These are phyloP conservation scores for Caenorhabditis virilis DNA, from an alignment of 2,888 invertebrate species.

Conservation along the genomic window DNA sequence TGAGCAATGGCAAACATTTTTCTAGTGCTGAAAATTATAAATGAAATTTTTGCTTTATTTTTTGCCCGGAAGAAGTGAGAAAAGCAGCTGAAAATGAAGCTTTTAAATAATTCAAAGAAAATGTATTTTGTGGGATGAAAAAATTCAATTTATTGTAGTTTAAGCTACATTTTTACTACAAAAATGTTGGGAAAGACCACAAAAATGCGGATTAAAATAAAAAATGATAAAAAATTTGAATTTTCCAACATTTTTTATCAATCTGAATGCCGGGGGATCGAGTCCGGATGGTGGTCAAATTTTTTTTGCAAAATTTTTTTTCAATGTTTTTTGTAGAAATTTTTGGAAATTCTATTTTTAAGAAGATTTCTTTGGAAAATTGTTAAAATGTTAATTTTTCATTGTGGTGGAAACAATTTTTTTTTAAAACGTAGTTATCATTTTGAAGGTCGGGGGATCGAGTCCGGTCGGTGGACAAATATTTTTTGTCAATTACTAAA, in stretches of 20 bases:
- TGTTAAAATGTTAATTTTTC: no score
- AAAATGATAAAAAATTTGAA: neutral
- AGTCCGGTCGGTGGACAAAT: no score
- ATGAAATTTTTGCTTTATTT: no score
- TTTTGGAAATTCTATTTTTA: no score
- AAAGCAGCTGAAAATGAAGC: neutral
- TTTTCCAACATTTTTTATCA: neutral
- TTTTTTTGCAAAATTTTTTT: neutral
- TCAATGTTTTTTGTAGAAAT: no score
- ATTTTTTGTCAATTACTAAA: no score
- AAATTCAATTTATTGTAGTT: neutral
- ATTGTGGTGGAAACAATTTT: no score
- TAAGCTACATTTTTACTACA: neutral
- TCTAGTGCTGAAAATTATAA: neutral
- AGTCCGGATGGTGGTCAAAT: neutral
- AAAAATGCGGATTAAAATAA: neutral
- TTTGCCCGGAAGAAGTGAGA: no score
- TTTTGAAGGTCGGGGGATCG: no score
- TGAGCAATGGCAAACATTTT: conserved; percentile 37
- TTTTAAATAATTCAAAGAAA: neutral
- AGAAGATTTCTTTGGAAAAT: no score
- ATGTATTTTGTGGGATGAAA: neutral
- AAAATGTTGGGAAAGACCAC: neutral
- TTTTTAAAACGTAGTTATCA: no score
- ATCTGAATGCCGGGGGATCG: neutral